Base-by-base conservation (phyloP, 2,797 vertebrate species). In the Thalassophryne amazonica region DNA sequence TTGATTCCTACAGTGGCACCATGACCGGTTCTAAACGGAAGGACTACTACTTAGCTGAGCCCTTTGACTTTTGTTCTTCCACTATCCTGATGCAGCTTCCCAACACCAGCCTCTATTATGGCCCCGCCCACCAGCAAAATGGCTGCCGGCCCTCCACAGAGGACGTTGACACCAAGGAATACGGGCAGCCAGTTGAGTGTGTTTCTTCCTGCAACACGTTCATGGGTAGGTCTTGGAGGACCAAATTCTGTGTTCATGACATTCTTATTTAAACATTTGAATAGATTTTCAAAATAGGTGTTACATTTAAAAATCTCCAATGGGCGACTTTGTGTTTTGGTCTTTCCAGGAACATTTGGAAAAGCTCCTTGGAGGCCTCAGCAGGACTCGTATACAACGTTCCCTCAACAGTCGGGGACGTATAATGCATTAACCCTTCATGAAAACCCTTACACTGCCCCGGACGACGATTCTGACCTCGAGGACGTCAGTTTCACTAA, bases 301-400 rank as follows among this genome's bases (percentile, higher is more conserved):
- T n/a, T n/a, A n/a, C n/a, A n/a, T n/a, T n/a, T n/a, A n/a, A n/a
- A n/a, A n/a, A n/a, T n/a, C n/a, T n/a, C n/a, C n/a, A n/a, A n/a
- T n/a, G n/a, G n/a, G n/a, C n/a, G n/a, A n/a, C n/a, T n/a, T n/a
- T n/a, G n/a, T n/a, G n/a, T n/a, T n/a, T 7, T 16, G 1, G 2
- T 14, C 35, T 60, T 5, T n/a, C n/a, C 77, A 98, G 96, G 95
- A 51, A 98, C 97, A 1, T 98, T 99, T 84, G 97, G 95, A 42
- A 99, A 99, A 66, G 80, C 93, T 51, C 84, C 93, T 24, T 94
- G 93, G 94, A 93, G 85, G 67, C 82, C 92, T 21, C 90, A 85
- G 28, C 81, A 86, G 55, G 93, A 94, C 9, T 75, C 85, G 4
- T 73, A 89, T 67, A 53, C 86, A 5, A 84, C 77, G 34, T 84